These are phyloP conservation scores for Calephelis virginiensis DNA, from an alignment of 1,140 invertebrate genomes.

Conservation along the genomic window DNA sequence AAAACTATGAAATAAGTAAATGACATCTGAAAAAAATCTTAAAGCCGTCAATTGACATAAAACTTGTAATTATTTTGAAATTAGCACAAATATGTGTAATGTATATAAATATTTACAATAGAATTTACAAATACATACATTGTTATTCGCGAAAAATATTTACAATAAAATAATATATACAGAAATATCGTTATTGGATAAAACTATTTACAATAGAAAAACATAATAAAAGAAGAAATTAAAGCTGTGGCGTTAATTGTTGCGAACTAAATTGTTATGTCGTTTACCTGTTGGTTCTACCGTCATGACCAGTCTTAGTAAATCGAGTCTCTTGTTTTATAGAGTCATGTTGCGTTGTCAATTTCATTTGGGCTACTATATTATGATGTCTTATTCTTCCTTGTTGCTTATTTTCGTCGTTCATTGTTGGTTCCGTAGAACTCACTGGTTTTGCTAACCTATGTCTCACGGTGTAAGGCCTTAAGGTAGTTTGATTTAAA, in stretches of 20 bases:
- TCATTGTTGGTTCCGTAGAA: neutral
- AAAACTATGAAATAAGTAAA: no score
- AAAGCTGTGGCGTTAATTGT: constrained; percentile 20
- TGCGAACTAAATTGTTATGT: constrained; percentile 3
- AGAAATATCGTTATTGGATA: neutral
- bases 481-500: constrained; percentile 73
- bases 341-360: constrained; percentile 63
- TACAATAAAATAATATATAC: no score
- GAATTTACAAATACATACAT: no score
- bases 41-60: no score
- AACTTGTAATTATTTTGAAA: no score
- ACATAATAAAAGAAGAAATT: neutral
- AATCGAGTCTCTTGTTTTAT: constrained; percentile 70
- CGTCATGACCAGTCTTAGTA: constrained; percentile 74
- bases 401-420: constrained; percentile 47
- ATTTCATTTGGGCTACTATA: constrained; percentile 55
- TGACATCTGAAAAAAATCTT: no score
- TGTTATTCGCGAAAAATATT: neutral
- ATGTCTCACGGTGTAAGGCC: constrained; percentile 76
- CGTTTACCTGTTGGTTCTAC: constrained; percentile 76
- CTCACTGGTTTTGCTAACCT: constrained; percentile 72
- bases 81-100: no score
- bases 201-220: constrained; percentile 7
- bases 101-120: no score
- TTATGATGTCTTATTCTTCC: constrained; percentile 55